phyloP scores from a whole-genome alignment of 2,888 invertebrate species.

The Deilephila porcellus region DNA sequence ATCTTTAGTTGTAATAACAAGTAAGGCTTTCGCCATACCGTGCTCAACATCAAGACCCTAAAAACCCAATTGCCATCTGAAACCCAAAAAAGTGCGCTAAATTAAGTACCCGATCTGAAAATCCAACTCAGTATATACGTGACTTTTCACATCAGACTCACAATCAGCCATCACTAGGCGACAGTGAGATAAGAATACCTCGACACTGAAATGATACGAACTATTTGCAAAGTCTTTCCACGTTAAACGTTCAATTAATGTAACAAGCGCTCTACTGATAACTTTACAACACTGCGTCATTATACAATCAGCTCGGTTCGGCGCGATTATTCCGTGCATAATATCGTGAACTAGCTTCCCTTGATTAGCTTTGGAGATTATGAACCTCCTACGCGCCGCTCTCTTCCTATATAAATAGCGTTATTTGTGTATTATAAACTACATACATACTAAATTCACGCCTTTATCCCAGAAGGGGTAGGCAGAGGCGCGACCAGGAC shows the following conservation, averaged over 20 bases:
- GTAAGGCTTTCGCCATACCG: too few relatives aligned
- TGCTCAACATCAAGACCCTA: too few relatives aligned
- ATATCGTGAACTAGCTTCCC: constrained; percentile 28
- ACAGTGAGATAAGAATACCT: too few relatives aligned
- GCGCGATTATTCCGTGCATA: constrained; percentile 28
- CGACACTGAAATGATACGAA: neutral
- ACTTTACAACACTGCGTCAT: constrained; percentile 25
- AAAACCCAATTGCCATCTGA: too few relatives aligned
- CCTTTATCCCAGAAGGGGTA: too few relatives aligned
- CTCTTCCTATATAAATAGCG: constrained; percentile 4
- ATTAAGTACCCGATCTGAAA: too few relatives aligned
- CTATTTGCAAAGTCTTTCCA: constrained; percentile 5
- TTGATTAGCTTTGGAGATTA: constrained; percentile 32
- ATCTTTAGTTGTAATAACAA: too few relatives aligned
- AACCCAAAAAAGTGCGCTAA: too few relatives aligned
- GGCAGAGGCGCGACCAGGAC: too few relatives aligned
- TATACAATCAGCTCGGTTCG: constrained; percentile 27
- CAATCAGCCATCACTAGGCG: too few relatives aligned
- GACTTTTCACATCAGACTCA: too few relatives aligned
- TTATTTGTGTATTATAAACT: neutral
- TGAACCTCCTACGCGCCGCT: constrained; percentile 3
- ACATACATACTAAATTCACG: neutral
- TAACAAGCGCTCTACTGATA: constrained; percentile 20
- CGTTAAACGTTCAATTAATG: constrained; percentile 8
- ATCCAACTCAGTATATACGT: too few relatives aligned